Evolutionary conservation across 2,888 invertebrate species (phyloP), one percentile per base, ranked within the genome.

Genomic region (Steinernema hermaphroditum): DNA sequence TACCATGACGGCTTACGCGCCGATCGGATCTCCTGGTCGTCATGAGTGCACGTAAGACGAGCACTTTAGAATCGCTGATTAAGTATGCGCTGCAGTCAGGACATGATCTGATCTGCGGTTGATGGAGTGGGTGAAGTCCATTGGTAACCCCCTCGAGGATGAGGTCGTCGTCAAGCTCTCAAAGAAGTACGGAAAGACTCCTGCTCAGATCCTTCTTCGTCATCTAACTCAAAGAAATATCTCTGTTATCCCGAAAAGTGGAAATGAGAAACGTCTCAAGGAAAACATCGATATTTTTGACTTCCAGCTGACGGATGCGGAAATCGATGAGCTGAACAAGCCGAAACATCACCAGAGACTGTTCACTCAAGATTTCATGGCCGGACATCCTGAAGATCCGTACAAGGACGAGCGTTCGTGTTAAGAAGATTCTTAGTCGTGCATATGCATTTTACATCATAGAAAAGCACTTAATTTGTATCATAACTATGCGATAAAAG

Each of bases 21-120:
- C 87, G 22, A 79, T 88, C 19, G 88, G 87, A 71, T 85, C 86
- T n/a, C 87, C 88, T 16, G 86, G 85, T 49, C 76, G 81, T 43
- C 74, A 78, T 46, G 69, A 77, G 71, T 83, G 77, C 74, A 76
- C 44, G 70, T 44, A 68, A 34, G 12, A 50, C 4, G 37, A 8
- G 37, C 12, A 12, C 37, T 69, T 12, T 69, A 16, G n/a, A 37
- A 29, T 29, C 6, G 16, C 41, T 41, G n/a, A 16, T 37, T 4
- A 69, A 69, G 34, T 8, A 54, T 4, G 12, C 27, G 12, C 19
- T 9, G 6, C 6, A 9, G 4, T 54, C 27, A 54, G 27, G 24
- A 24, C 19, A 14, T 54, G 27, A 27, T 54, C 19, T 19, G 19
- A 19, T 12, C 49, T 49, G 12, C 19, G 54, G 24, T 12, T 27